These are phyloP conservation scores for Rhinatrema bivittatum DNA, from an alignment of 2,797 vertebrate genomes.

Conservation along the genomic window DNA sequence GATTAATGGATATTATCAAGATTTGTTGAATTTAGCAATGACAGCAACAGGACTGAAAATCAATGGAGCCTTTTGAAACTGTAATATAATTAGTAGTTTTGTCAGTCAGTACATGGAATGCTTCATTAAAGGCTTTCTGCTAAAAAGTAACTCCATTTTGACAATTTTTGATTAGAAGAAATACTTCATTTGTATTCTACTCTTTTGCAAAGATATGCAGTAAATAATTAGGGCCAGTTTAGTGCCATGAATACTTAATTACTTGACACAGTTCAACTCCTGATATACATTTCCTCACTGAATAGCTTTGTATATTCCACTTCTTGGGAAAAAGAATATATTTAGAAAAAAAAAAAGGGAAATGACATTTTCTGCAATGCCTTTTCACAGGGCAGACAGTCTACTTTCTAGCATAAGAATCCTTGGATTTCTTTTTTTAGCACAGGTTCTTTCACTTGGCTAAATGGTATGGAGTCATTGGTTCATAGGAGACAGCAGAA, in stretches of 20 bases:
- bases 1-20: slow-evolving; percentile 9
- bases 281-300: no score
- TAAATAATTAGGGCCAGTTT: slow-evolving; percentile 1
- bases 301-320: no score
- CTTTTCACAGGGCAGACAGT: no score
- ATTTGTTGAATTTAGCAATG: slow-evolving; percentile 12
- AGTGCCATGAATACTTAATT: slow-evolving; percentile 5
- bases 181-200: slow-evolving; percentile 17
- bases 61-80: slow-evolving; percentile 18
- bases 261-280: slow-evolving; percentile 12
- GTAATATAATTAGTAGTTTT: slow-evolving; percentile 25
- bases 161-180: slow-evolving; percentile 12
- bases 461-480: no score
- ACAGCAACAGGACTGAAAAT: slow-evolving; percentile 29
- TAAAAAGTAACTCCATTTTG: slow-evolving; percentile 12
- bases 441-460: no score
- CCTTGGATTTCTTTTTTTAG: no score
- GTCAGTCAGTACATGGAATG: slow-evolving; percentile 17
- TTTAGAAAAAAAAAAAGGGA: no score
- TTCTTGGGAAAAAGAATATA: no score
- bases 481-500: no score
- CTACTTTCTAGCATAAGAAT: no score
- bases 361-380: no score
- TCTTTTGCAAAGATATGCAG: slow-evolving; percentile 11
- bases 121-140: slow-evolving; percentile 15